A percentile compares a stretch with the other conserved stretches of the same genome.
Conservation (phyloP, 1,140 invertebrate species). For the Drosophila sechellia region DNA sequence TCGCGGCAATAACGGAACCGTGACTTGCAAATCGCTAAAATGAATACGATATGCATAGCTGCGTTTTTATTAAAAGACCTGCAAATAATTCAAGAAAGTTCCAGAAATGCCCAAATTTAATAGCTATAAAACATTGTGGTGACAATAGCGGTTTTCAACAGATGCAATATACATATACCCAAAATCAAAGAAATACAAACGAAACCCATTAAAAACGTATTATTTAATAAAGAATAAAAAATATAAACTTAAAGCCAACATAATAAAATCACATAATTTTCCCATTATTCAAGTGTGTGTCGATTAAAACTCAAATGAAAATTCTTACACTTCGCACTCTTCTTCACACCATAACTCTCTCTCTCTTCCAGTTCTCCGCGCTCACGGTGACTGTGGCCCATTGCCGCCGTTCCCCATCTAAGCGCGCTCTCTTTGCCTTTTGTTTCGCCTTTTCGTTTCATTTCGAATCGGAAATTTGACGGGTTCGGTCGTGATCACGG, state of each 20-base stretch:
- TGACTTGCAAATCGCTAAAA: constrained; percentile 27
- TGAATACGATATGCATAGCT: constrained; percentile 6
- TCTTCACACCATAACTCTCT: background rate
- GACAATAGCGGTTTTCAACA: no score
- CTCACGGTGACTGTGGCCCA: background rate
- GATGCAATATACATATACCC: no score
- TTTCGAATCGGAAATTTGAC: background rate
- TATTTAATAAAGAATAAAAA: no score
- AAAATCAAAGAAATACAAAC: no score
- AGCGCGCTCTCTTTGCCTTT: background rate
- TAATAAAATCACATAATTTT: no score
- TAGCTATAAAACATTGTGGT: no score
- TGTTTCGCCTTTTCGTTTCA: background rate
- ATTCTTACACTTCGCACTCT: background rate
- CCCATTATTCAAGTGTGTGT: background rate
- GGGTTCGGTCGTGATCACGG: constrained; percentile 16
- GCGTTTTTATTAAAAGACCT: background rate
- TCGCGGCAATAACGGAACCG: constrained; percentile 25
- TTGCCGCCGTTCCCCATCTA: background rate
- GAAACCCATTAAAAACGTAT: no score
- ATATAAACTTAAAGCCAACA: no score
- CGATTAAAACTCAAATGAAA: background rate
- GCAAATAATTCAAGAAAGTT: background rate
- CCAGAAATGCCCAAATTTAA: background rate
- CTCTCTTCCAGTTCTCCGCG: background rate